Evolutionary conservation across 2,888 invertebrate genomes (phyloP), one percentile per base, ranked within the genome.

Genomic region (Pomacea canaliculata): DNA sequence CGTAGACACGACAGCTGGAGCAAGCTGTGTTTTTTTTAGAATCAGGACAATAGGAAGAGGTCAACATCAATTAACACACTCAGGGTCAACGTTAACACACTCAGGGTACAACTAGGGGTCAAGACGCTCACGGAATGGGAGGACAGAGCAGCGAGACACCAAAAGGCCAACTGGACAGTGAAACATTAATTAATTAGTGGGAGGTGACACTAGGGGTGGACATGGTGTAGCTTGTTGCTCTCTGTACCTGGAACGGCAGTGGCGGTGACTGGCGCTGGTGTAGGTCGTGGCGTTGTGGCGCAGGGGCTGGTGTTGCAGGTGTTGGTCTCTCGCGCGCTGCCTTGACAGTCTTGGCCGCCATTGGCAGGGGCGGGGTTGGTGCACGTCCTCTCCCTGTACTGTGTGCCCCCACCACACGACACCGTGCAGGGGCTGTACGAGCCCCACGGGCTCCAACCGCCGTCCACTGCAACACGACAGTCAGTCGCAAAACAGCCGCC

Each of bases 341-440:
- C 85, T 1, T 71, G 69, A 71, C 87, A 87, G 70, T 80, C 70
- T 59, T 83, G 81, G 12, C 86, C 86, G 7, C 85, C 85, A 70
- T 86, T 85, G 16, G 85, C 83, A 7, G 86, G 86, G 59, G 84
- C 81, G 5, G 87, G 85, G 77, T 85, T 84, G 19, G 83, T 84
- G 73, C 87, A 87, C 19, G 83, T 82, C 49, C 87, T 80, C 75
- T 83, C 83, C 12, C 82, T 77, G 80, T 80, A 85, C 69, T 85
- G 84, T 13, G 83, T 83, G 18, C 87, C 87, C 5, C 83, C 82
- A 3, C 87, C 87, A 73, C 87, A 87, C 7, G 82, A 80, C 76
- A 83, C 84, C 13, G 82, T 81, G 74, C 87, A 87, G 18, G 85
- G 85, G 60, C 84, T 82, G 78, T 79, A 87, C 27, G 82, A 83